Conservation (phyloP, 2,797 vertebrate genomes). For the Molossus alvarezi region DNA sequence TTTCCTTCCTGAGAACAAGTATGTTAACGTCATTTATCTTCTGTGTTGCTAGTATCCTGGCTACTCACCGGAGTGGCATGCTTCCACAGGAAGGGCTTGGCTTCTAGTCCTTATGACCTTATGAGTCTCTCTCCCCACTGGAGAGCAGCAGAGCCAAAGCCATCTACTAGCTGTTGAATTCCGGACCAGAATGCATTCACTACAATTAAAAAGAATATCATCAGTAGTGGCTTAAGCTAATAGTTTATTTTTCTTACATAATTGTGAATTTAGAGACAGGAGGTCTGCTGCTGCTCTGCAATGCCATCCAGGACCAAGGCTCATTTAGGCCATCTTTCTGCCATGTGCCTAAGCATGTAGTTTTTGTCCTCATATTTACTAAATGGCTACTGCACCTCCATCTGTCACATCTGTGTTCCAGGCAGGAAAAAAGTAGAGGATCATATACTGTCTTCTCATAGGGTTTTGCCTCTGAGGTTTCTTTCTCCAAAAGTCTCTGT, state of each 20-base stretch:
- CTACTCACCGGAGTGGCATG: background rate
- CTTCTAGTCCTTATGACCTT: background rate
- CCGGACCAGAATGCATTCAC: background rate
- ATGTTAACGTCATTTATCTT: background rate
- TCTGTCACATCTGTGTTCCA: background rate
- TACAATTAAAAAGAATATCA: slow-evolving; percentile 10
- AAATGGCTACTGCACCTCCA: background rate
- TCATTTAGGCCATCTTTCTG: background rate
- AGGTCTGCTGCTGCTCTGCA: background rate
- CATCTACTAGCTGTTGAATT: background rate
- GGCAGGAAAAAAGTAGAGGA: slow-evolving; percentile 25
- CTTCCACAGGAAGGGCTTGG: background rate
- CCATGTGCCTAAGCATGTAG: background rate
- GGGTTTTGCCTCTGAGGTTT: background rate
- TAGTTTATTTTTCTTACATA: background rate
- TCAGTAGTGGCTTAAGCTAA: background rate
- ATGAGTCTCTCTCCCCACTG: too few relatives aligned
- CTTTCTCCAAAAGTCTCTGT: background rate
- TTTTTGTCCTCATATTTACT: background rate
- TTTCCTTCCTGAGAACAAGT: background rate
- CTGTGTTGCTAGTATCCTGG: background rate
- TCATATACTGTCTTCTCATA: background rate
- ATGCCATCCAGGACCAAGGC: background rate
- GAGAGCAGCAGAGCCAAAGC: background rate
- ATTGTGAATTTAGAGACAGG: background rate